Evolutionary conservation across 2,888 invertebrate genomes (phyloP), one percentile per base, ranked within the genome.

Genomic region (Drosophila lacicola): DNA sequence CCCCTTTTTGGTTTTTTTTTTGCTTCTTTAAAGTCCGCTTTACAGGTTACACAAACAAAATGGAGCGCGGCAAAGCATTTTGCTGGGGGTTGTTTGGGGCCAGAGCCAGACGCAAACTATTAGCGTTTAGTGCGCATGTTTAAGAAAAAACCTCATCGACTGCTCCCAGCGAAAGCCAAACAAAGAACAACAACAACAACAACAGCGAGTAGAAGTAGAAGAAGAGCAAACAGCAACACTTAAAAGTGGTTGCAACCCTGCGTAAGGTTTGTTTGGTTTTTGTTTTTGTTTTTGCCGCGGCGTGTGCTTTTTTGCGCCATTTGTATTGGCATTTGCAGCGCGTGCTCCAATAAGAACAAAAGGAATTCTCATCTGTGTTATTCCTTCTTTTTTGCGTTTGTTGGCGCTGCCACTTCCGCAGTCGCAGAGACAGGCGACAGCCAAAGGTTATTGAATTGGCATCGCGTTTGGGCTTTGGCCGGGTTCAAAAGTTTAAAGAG

Each of bases 291-390:
- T 17, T 21, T 46, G 51, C 45, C 63, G 51, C 51, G 53, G 63
- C 70, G 70, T 67, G 84, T 79, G 67, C 75, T 80, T 89, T 87
- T 89, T 87, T 84, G 71, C 89, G 85, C 89, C 89, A 89, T 84
- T 89, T 89, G 85, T 89, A 89, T 89, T 86, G 88, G 89, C 83
- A 89, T 89, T 86, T 88, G 72, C 65, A 72, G 88, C 70, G 82
- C 82, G 89, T 88, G 89, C 85, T 86, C 85, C 85, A 86, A 86
- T 86, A 89, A 88, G 89, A 86, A 86, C 89, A 86, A 89, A 89
- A 89, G 85, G 47, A 71, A 86, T 69, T 82, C 72, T 49, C 82
- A 55, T 47, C 75, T 58, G 47, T 21, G 36, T 33, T 44, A 44
- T 47, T 55, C 8, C 25, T 66, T 51, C 19, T 42, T 19, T 21